Base-by-base conservation (phyloP, 2,113 vertebrate genomes). In the Cichladusa arquata region DNA sequence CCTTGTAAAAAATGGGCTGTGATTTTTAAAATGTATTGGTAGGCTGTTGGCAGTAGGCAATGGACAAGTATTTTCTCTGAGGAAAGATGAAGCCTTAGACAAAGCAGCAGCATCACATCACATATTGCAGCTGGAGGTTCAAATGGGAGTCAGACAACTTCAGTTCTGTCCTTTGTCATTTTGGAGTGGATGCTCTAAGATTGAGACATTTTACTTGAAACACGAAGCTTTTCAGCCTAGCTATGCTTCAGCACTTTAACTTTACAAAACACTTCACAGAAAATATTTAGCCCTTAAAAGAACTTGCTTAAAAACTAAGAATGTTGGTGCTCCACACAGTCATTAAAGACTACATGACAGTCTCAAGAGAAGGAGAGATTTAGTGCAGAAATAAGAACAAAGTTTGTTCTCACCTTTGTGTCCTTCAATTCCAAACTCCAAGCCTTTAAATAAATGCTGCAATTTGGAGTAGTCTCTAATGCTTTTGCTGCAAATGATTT, bases 381-480 rank as follows among this genome's bases (percentile, higher is more conserved):
- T 44, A 78, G 56, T 36, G 54, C 19, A 90, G 67, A 93, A 88
- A 81, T 58, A 77, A 85, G 54, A 77, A 69, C 47, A 91, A 84
- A 90, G 33, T 57, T 95, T 72, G 36, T 29, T 34, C 50, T 95
- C 90, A 95, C 78, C 79, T 94, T 80, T 88, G 38, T n/a, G 66
- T 33, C 7, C 36, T 76, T 94, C 57, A 72, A 2, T 66, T 80
- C 61, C 26, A 12, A 47, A 48, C 62, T 81, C 81, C 72, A 67
- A 47, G 77, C 60, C 64, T 83, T 85, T 94, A 90, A 66, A 71
- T 57, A 91, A 90, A 53, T 38, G 45, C 81, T 47, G 48, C 72
- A 93, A 62, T 93, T 95, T 5, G 19, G 74, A 83, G 92, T 85
- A 91, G 72, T 94, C 57, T 87, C 72, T 81, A 56, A 88, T 34